phyloP scores from a whole-genome alignment of 1,140 invertebrate genomes.

The Chrysomallon squamiferum region DNA sequence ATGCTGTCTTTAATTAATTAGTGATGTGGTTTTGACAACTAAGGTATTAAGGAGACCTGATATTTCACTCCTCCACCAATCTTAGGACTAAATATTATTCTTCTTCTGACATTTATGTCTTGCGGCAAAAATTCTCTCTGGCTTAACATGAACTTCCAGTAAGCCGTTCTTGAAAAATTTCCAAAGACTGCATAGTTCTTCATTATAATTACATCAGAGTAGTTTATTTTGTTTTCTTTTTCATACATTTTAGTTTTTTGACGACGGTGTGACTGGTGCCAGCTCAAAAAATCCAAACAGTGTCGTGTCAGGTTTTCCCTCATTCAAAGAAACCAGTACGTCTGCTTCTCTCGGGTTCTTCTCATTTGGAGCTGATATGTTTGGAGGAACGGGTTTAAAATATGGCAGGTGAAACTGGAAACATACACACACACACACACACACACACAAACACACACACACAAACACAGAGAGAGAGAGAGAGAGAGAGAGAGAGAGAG shows the following conservation, averaged over 20 bases:
- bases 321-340: background rate
- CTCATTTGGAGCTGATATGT: background rate
- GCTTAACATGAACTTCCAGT: background rate
- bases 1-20: background rate
- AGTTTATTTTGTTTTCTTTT: background rate
- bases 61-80: background rate
- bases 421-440: too few species aligned
- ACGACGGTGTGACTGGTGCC: background rate
- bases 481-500: too few species aligned
- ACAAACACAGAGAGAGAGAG: too few species aligned
- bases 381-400: background rate
- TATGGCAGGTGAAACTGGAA: too few species aligned
- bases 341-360: background rate
- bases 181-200: background rate
- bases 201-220: background rate
- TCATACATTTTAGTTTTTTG: background rate
- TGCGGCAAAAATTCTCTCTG: background rate
- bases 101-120: background rate
- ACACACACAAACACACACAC: too few species aligned
- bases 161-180: background rate
- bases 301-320: conserved; percentile 16
- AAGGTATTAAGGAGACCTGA: background rate
- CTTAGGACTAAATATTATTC: too few species aligned
- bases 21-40: background rate
- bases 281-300: background rate